phyloP scores from a whole-genome alignment of 2,888 invertebrate genomes.

The Spialia ferax region DNA sequence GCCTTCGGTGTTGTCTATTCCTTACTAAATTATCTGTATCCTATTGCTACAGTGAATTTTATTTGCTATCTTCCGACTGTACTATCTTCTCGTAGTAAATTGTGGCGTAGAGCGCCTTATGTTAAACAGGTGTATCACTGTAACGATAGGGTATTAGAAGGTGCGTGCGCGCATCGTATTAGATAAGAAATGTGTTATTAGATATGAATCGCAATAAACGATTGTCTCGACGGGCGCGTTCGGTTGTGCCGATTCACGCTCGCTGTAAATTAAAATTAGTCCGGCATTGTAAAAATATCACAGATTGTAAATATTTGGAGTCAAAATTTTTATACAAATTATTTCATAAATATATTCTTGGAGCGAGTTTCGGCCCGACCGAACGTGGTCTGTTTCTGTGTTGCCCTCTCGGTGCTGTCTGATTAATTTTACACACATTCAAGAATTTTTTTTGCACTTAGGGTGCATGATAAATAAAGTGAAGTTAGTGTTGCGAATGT shows the following conservation, averaged over 20 bases:
- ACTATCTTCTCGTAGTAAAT: slow-evolving; percentile 50
- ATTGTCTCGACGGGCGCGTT: slow-evolving; percentile 39
- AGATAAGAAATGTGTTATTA: slow-evolving; percentile 85
- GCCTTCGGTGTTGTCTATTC: slow-evolving; percentile 84
- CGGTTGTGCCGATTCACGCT: slow-evolving; percentile 57
- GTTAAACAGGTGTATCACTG: slow-evolving; percentile 62
- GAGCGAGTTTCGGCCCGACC: slow-evolving; percentile 55
- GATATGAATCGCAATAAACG: slow-evolving; percentile 76
- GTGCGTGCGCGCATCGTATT: slow-evolving; percentile 74
- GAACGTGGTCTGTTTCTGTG: slow-evolving; percentile 14
- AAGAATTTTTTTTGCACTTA: slow-evolving; percentile 17
- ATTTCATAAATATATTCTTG: slow-evolving; percentile 79
- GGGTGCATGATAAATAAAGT: not conserved
- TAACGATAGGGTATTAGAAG: slow-evolving; percentile 77
- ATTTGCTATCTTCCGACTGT: slow-evolving; percentile 73
- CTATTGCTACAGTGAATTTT: slow-evolving; percentile 81
- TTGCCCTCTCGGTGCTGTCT: slow-evolving; percentile 15
- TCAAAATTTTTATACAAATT: slow-evolving; percentile 85
- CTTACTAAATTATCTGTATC: slow-evolving; percentile 72
- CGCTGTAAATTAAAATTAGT: slow-evolving; percentile 76
- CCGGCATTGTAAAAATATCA: slow-evolving; percentile 80
- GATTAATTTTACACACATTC: slow-evolving; percentile 6
- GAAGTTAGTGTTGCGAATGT: not conserved
- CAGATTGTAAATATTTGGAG: slow-evolving; percentile 83
- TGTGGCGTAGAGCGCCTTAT: slow-evolving; percentile 46